phyloP scores from a whole-genome alignment of 2,888 invertebrate genomes.

The Baronia brevicornis region DNA sequence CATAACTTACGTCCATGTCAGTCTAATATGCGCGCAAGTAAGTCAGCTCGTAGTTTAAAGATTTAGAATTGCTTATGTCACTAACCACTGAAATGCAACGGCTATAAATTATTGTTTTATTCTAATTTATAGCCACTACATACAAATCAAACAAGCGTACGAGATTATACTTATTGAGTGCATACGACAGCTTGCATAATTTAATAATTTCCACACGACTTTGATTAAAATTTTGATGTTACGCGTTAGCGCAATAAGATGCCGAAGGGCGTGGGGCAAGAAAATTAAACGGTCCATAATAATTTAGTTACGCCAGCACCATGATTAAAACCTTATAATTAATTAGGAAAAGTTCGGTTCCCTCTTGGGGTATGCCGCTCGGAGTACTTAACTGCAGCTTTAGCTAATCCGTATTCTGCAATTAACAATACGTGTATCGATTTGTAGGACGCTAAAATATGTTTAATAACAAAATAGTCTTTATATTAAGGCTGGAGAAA shows the following conservation, averaged over 20 bases:
- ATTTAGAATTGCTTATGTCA: conserved; percentile 22
- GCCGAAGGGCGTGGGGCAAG: conserved; percentile 58
- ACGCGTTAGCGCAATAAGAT: conserved; percentile 60
- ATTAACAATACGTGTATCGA: not conserved
- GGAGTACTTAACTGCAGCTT: not conserved
- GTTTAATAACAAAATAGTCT: no score
- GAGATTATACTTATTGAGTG: conserved; percentile 65
- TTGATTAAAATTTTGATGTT: conserved; percentile 73
- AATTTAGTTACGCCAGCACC: conserved; percentile 64
- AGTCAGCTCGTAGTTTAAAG: conserved; percentile 10
- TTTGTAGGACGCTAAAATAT: no score
- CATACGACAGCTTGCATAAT: conserved; percentile 74
- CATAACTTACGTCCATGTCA: conserved; percentile 9
- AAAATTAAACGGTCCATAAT: conserved; percentile 72
- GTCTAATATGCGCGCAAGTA: conserved; percentile 4
- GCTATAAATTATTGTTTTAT: conserved; percentile 32
- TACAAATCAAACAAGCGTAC: conserved; percentile 50
- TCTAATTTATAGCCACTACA: conserved; percentile 32
- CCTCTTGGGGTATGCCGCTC: conserved; percentile 25
- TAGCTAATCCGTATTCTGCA: conserved; percentile 5
- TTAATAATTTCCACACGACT: conserved; percentile 69
- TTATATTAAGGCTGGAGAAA: no score
- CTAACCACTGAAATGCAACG: conserved; percentile 25
- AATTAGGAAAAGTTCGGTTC: conserved; percentile 63
- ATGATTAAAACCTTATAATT: conserved; percentile 72